Percentiles rank a stretch among this genome's conserved stretches.
Conservation (phyloP, 37 sponge, comb jelly and placozoan genomes). For the Corticium candelabrum region DNA sequence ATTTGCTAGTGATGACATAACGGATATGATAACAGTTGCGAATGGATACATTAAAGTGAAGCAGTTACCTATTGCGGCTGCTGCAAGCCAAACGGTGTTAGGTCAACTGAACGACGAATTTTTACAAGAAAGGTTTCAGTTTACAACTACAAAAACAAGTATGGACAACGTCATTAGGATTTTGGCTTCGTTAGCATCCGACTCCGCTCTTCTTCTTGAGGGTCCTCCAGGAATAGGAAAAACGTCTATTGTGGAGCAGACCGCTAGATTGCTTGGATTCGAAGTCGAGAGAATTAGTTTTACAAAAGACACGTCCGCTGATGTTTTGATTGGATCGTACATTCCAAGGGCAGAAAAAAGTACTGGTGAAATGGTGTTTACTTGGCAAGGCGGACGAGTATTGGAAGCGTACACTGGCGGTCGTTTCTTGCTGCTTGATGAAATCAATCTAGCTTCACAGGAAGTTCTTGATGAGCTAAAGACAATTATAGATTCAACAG, state of each 20-base stretch:
- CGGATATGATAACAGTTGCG: neutral
- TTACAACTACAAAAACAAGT: neutral
- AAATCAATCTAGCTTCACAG: neutral
- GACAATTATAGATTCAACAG: neutral
- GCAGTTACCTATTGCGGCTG: neutral
- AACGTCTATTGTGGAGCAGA: neutral
- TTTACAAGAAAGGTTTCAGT: neutral
- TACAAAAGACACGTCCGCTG: neutral
- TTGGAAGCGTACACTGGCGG: neutral
- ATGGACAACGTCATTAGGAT: neutral
- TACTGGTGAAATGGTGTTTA: neutral
- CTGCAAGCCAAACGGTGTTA: neutral
- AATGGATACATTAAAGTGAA: neutral
- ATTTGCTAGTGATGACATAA: neutral
- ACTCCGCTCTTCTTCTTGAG: neutral
- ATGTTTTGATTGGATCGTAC: neutral
- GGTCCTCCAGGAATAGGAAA: neutral
- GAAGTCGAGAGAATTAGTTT: neutral
- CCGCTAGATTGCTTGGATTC: neutral
- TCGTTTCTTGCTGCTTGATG: neutral
- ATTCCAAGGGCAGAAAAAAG: neutral
- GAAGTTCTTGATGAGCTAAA: neutral
- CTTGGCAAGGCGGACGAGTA: neutral
- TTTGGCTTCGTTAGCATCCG: neutral
- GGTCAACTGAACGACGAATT: neutral